Percentiles rank a stretch among this genome's conserved stretches.
phyloP scores from a whole-genome alignment of 1,140 invertebrate genomes.

The Hyles euphorbiae region DNA sequence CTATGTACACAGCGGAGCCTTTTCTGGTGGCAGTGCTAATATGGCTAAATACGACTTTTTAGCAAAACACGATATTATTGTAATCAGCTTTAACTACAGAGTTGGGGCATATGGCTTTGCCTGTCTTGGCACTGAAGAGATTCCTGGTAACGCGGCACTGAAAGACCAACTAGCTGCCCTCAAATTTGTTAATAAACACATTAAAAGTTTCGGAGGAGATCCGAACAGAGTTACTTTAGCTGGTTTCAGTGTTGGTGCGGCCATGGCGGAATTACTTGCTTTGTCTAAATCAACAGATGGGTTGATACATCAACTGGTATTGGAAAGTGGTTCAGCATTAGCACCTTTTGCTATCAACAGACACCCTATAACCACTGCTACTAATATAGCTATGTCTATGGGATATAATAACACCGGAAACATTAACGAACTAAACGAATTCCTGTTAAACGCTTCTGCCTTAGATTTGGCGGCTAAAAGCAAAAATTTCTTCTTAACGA shows the following conservation, averaged over 20 bases:
- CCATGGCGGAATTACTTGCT: constrained; percentile 56
- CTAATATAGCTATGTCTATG: constrained; percentile 48
- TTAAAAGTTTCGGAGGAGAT: constrained; percentile 81
- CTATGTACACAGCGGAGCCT: constrained; percentile 64
- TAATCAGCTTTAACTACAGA: constrained; percentile 59
- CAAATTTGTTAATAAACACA: constrained; percentile 78
- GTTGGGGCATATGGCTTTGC: constrained; percentile 74
- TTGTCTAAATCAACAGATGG: constrained; percentile 49
- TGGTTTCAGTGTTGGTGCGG: constrained; percentile 77
- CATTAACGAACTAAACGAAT: constrained; percentile 57
- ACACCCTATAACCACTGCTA: constrained; percentile 55
- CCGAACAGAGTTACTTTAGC: constrained; percentile 77
- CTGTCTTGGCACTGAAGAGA: constrained; percentile 74
- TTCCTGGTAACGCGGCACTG: constrained; percentile 79
- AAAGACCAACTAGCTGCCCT: constrained; percentile 77
- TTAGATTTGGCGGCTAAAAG: constrained; percentile 38
- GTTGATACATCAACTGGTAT: constrained; percentile 53
- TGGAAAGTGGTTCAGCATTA: constrained; percentile 64
- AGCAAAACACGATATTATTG: constrained; percentile 52
- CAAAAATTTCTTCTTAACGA: constrained; percentile 56
- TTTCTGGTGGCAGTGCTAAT: constrained; percentile 51
- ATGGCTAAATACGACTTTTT: constrained; percentile 53
- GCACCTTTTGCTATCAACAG: constrained; percentile 56
- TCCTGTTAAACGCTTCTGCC: constrained; percentile 45
- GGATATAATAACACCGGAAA: constrained; percentile 50